Base-by-base conservation (phyloP, 2,113 vertebrate species). In the Hippoglossus stenolepis region DNA sequence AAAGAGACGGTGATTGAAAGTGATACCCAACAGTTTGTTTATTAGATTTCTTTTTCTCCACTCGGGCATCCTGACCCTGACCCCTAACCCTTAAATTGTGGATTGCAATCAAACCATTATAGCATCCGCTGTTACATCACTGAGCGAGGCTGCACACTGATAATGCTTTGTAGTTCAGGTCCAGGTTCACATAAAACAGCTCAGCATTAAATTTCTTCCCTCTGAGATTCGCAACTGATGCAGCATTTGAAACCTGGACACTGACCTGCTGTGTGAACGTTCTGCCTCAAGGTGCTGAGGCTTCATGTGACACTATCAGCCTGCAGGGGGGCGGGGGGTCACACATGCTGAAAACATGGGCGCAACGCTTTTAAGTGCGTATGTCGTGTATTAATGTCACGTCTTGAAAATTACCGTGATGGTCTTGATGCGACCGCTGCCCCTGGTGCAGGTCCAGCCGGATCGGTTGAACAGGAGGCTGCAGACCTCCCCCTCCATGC, bases 381-480 rank as follows among this genome's bases (percentile, higher is more conserved):
- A 84, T 80, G 83, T 65, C 38, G 23, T 31, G 31, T 64, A 78
- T 80, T 70, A 77, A 75, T 78, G 67, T 73, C 64, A 71, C 61
- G 75, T 84, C 79, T 61, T 65, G 71, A 53, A 56, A 83, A 91
- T 94, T 92, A 95, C 95, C 90, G 94, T 96, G 87, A 96, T 92
- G 4, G 95, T 96, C 94, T 96, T 96, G 92, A 96, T 95, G 86
- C 92, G 94, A 56, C 95, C 96, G 20, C 93, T 93, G 85, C 89
- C 94, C 73, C 90, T 94, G 88, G 93, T 95, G 91, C 96, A 96
- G 91, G 95, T 96, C 96, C 96, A 96, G 62, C 96, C 95, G 0
- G 95, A 95, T 74, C 92, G 92, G 90, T 95, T 96, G 86, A 94
- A 93, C 80, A 96, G 86, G 85, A 95, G 92, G 61, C 94, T 93